These are phyloP conservation scores for Martes flavigula DNA, from an alignment of 2,797 vertebrate species.

Conservation along the genomic window DNA sequence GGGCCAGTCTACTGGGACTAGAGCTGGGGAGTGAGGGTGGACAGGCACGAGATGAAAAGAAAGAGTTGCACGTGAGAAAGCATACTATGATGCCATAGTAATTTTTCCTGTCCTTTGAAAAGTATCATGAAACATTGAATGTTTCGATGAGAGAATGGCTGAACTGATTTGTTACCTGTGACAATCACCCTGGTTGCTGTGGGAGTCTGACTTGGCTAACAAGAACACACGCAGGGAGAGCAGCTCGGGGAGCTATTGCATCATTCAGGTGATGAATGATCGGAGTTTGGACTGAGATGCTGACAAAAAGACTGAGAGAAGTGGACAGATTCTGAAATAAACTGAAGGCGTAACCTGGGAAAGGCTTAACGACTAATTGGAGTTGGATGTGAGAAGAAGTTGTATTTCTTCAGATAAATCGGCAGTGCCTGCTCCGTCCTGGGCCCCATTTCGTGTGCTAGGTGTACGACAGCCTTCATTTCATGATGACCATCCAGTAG, in stretches of 20 bases:
- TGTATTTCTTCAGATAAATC: background rate
- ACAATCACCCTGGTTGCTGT: background rate
- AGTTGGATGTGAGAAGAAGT: background rate
- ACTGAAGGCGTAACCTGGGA: background rate
- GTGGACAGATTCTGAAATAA: background rate
- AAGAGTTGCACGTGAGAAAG: background rate
- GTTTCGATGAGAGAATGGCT: background rate
- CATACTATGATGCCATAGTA: background rate
- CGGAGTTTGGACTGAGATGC: background rate
- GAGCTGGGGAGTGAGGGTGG: background rate
- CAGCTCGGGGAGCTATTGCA: background rate
- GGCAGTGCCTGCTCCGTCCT: background rate
- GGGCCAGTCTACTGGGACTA: conserved; percentile 55
- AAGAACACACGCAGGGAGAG: background rate
- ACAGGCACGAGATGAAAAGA: background rate
- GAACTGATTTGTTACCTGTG: background rate
- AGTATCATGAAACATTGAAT: background rate
- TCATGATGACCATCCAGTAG: background rate
- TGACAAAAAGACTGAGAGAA: background rate
- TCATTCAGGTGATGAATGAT: background rate
- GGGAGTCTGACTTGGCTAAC: background rate
- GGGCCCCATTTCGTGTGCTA: background rate
- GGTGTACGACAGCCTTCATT: background rate
- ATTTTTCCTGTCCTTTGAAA: background rate
- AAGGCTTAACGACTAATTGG: background rate